Evolutionary conservation across 2,113 vertebrate genomes (phyloP).

Genomic region (Melanotaenia duboulayi): DNA sequence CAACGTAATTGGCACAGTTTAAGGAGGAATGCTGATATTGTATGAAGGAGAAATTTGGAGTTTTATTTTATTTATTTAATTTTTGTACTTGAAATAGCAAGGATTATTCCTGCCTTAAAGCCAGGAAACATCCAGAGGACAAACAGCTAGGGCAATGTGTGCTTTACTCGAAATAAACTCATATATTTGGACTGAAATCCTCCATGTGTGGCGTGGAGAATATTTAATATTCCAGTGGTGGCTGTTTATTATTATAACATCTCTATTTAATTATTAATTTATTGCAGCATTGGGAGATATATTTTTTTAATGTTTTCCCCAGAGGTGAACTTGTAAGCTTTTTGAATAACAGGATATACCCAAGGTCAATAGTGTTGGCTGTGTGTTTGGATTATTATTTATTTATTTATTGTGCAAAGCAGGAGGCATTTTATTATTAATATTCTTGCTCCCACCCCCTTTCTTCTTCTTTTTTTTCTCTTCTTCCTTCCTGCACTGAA

Average conservation of each 20-base stretch:
- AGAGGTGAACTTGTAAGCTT: conserved; percentile 48
- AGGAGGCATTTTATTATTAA: conserved; percentile 45
- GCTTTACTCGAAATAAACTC: conserved; percentile 25
- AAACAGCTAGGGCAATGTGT: conserved; percentile 13
- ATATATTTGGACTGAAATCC: conserved; percentile 39
- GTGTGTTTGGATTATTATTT: conserved; percentile 18
- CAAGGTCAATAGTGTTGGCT: conserved; percentile 67
- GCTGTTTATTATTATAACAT: conserved; percentile 34
- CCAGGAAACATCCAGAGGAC: conserved; percentile 48
- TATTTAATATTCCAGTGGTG: conserved; percentile 24
- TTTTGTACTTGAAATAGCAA: conserved; percentile 60
- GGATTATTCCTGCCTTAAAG: conserved; percentile 22
- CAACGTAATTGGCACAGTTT: conserved; percentile 65
- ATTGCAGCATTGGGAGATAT: conserved; percentile 15
- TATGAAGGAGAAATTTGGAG: conserved; percentile 38
- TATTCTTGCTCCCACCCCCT: background rate
- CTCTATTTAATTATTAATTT: conserved; percentile 45
- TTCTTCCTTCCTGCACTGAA: conserved; percentile 22
- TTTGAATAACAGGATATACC: conserved; percentile 71
- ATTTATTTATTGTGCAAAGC: conserved; percentile 45
- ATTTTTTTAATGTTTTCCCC: background rate
- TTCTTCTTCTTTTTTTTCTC: background rate
- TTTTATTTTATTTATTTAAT: conserved; percentile 11
- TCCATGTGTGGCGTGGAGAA: conserved; percentile 6
- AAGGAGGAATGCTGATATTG: conserved; percentile 72